phyloP scores from a whole-genome alignment of 2,113 vertebrate genomes.

The Chloropsis hardwickii region DNA sequence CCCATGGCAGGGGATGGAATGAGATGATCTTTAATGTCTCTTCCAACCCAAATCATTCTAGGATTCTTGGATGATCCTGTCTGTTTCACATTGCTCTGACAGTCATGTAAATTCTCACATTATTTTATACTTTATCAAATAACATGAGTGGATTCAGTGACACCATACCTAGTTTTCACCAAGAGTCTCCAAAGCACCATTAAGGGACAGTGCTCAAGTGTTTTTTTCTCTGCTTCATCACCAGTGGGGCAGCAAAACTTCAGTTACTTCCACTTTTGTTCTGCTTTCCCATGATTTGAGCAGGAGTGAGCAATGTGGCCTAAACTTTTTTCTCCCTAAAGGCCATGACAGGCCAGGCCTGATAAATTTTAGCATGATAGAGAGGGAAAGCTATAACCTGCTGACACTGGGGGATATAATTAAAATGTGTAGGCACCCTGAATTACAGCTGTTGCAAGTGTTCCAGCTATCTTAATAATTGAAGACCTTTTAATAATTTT shows the following conservation, averaged over 20 bases:
- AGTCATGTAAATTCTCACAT: not conserved
- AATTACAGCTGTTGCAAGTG: constrained; percentile 6
- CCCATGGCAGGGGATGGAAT: not conserved
- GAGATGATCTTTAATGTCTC: not conserved
- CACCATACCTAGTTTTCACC: not conserved
- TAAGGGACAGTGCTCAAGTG: not conserved
- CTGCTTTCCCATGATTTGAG: not conserved
- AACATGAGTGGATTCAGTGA: not conserved
- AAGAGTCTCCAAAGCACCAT: not conserved
- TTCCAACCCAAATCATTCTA: not conserved
- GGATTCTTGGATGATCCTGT: not conserved
- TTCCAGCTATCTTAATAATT: constrained; percentile 24
- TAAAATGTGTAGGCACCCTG: constrained; percentile 41
- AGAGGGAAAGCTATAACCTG: constrained; percentile 28
- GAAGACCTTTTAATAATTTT: constrained; percentile 58
- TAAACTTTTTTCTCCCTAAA: not conserved
- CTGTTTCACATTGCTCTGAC: not conserved
- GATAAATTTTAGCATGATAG: constrained; percentile 50
- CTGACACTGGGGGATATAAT: constrained; percentile 40
- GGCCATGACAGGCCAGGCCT: not conserved
- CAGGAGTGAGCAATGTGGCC: not conserved
- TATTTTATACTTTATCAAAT: not conserved
- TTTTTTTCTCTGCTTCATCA: not conserved
- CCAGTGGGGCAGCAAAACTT: not conserved
- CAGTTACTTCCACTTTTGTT: not conserved